Base-by-base conservation (phyloP, 1,140 invertebrate species). In the Euura saliciscinereae region DNA sequence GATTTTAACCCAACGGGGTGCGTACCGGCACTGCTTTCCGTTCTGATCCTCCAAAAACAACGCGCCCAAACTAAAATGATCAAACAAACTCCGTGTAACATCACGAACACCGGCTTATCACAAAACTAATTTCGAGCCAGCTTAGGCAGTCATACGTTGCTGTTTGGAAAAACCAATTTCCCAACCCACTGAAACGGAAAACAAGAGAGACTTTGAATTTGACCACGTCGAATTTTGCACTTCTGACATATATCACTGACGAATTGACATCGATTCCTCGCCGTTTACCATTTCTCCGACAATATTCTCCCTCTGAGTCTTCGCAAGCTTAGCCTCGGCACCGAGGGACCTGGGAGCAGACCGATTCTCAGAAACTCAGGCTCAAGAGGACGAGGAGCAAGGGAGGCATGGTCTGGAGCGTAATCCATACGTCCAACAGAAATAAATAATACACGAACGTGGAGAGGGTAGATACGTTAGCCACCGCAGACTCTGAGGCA, bases 401-500 rank as follows among this genome's bases (percentile, higher is more conserved):
- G 65, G 45, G 3, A 73, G 73, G 68, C 69, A 0, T 28, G 28
- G 65, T 59, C 51, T 8, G 10, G 77, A 77, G 79, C 78, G 78
- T 82, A 82, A 84, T 82, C 79, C 80, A 80, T 80, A 83, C 70
- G 77, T 81, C 78, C 76, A 73, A 76, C 73, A 73, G 77, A 82
- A 81, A 82, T 83, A 82, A 84, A 84, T 84, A 82, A 82, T 82
- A 81, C 80, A 80, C 70, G 76, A 79, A 74, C 72, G n/a, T 65
- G 74, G 75, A 66, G 72, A 73, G 72, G 74, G 67, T 13, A 44
- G 65, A 28, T 28, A 28, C 28, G 44, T 68, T 76, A 59, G 43
- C 28, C 28, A 28, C 28, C 28, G 28, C 28, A 28, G 28, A 43
- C 77, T 75, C 77, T 71, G 72, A 76, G 46, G 75, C 75, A 45